Evolutionary conservation across 2,113 vertebrate species (phyloP), one percentile per base, ranked within the genome.

Genomic region (Eira barbara): DNA sequence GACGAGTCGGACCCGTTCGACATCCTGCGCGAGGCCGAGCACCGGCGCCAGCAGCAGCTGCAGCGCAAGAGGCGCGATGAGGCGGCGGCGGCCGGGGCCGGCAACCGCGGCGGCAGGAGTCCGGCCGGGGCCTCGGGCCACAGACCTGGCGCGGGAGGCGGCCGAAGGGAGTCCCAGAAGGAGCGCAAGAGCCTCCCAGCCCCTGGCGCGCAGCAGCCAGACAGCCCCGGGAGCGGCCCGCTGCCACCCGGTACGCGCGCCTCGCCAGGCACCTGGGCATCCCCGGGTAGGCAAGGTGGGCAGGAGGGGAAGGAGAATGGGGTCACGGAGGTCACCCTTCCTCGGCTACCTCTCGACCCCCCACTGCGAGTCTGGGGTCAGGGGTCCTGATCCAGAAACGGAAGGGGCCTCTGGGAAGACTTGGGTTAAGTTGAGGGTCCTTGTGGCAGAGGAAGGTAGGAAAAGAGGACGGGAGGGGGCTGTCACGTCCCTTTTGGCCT

Each of bases 1-100:
- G 99, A 99, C 80, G 99, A 99, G 10, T 99, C 99, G 1, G 99
- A 99, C 97, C 99, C 99, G 39, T 99, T 99, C 92, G 99, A 99
- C 97, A 55, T 99, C 85, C 98, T 99, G 34, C 98, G 97, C 42
- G 98, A 99, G 95, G 99, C 98, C 34, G 99, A 99, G 85, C 97
- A 96, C 82, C 98, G 98, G 76, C 99, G 98, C 96, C 99, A 99
- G 97, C 98, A 99, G 85, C 98, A 99, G 1, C 97, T 97, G 95
- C 98, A 97, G 95, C 97, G 96, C 98, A 98, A 39, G 97, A 98
- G 39, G 98, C 98, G 96, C 82, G 98, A 98, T 29, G 97, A 97
- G 78, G 98, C 97, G 34, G 96, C 91, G 6, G 96, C 80, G 23
- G 89, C 78, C 20, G 89, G 63, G 69, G 74, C 80, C 71, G 39